phyloP scores from a whole-genome alignment of 2,888 invertebrate genomes.

The Chrysolina americana region DNA sequence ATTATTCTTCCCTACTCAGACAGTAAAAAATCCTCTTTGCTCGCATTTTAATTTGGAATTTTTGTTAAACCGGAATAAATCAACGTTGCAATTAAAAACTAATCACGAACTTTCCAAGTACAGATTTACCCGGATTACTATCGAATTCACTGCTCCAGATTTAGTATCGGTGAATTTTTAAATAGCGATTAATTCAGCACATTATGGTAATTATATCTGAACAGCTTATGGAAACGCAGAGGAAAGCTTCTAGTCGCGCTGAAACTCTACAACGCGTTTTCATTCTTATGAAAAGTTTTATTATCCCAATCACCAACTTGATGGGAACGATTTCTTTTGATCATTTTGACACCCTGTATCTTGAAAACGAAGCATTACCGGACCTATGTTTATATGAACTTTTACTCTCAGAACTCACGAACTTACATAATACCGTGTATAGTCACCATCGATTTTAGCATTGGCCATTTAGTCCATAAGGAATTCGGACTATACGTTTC shows the following conservation, averaged over 20 bases:
- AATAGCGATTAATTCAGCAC: conserved; percentile 45
- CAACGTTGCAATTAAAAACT: conserved; percentile 52
- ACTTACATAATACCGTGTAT: too few relatives aligned
- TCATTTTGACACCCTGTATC: too few relatives aligned
- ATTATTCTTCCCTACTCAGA: conserved; percentile 38
- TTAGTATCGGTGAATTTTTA: conserved; percentile 41
- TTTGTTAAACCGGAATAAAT: conserved; percentile 56
- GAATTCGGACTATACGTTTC: too few relatives aligned
- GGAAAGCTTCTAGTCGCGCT: neutral
- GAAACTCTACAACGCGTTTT: neutral
- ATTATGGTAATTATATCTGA: conserved; percentile 35
- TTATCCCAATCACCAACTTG: too few relatives aligned
- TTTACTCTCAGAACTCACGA: too few relatives aligned
- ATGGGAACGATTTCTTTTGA: too few relatives aligned
- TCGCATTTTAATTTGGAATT: conserved; percentile 52
- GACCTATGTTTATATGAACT: too few relatives aligned
- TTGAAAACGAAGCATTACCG: too few relatives aligned
- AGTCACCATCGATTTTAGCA: too few relatives aligned
- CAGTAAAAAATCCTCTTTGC: conserved; percentile 42
- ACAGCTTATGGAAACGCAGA: conserved; percentile 25
- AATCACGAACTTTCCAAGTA: conserved; percentile 52
- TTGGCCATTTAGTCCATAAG: too few relatives aligned
- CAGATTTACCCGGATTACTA: conserved; percentile 53
- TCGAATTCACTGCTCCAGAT: conserved; percentile 47
- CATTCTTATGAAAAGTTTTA: neutral